phyloP scores from a whole-genome alignment of 1,140 invertebrate species.

The Calycopis cecrops region DNA sequence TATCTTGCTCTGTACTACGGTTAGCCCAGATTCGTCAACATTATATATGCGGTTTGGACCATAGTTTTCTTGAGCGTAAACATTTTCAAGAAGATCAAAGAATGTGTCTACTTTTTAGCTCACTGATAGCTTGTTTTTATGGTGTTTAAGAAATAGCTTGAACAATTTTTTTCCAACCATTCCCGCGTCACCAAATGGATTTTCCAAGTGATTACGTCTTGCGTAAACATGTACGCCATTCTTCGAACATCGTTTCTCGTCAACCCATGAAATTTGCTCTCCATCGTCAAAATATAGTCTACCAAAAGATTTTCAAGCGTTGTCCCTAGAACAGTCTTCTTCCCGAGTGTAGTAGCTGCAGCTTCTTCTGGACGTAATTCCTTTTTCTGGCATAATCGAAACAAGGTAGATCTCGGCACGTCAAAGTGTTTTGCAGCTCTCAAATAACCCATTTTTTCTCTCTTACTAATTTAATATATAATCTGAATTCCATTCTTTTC shows the following conservation, averaged over 20 bases:
- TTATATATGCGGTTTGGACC: conserved; percentile 41
- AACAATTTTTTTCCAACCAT: conserved; percentile 19
- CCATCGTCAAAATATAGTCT: no score
- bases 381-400: no score
- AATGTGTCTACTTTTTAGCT: conserved; percentile 35
- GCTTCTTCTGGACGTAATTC: no score
- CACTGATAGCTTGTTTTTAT: conserved; percentile 32
- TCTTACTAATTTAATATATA: no score
- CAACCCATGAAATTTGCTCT: neutral
- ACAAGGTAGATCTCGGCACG: no score
- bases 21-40: conserved; percentile 47
- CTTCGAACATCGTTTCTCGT: neutral
- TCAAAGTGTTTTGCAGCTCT: no score
- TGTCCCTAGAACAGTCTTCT: no score
- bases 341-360: no score
- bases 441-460: no score
- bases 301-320: no score
- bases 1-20: conserved; percentile 37
- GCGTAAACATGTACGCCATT: neutral
- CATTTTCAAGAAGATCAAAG: conserved; percentile 23
- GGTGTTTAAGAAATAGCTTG: conserved; percentile 21
- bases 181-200: conserved; percentile 19
- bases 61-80: conserved; percentile 19
- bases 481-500: no score
- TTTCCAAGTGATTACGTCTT: conserved; percentile 18